Base-by-base conservation (phyloP, 2,888 invertebrate species). In the Lepidocyrtoides sp. region DNA sequence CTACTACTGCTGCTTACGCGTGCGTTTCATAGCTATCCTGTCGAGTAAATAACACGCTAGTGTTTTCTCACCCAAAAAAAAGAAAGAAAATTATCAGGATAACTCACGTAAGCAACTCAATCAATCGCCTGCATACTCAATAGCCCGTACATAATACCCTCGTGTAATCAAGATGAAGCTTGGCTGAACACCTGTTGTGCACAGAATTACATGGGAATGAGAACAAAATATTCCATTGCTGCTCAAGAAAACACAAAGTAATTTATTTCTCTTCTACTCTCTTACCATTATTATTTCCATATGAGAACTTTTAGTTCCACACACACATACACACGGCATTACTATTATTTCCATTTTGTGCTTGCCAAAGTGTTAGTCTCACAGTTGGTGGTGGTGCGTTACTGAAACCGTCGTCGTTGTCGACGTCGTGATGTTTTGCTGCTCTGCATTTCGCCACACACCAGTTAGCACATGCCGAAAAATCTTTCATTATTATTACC, bases 71-170 rank as follows among this genome's bases (percentile, higher is more conserved):
- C 57, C 7, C 5, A 17, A 26, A n/a, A 54, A 20, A 17, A 54
- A 14, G 23, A 17, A 26, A 48, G 12, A 48, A n/a, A 48, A 36
- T 36, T 36, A 36, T 36, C 7, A 36, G 36, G 7, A 4, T 36
- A 48, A n/a, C 51, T n/a, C 57, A 26, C 23, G 57, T 57, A 14
- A 51, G 4, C 51, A 57, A 57, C 57, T 57, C 57, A 57, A 57
- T 57, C 57, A 57, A 20, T 23, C 57, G 57, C 17, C 26, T 57
- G 23, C 57, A 57, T 57, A 57, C 57, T 57, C 57, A 57, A 57
- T 57, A 57, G 23, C 57, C 57, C 17, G 57, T 17, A 26, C 20
- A 54, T 51, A 14, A 51, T 51, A 51, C 51, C n/a, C 51, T 51
- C 51, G n/a, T n/a, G 51, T 51, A 51, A 51, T 51, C 51, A 51